phyloP scores from a whole-genome alignment of 2,113 vertebrate genomes.

The Corythornis vintsioides region DNA sequence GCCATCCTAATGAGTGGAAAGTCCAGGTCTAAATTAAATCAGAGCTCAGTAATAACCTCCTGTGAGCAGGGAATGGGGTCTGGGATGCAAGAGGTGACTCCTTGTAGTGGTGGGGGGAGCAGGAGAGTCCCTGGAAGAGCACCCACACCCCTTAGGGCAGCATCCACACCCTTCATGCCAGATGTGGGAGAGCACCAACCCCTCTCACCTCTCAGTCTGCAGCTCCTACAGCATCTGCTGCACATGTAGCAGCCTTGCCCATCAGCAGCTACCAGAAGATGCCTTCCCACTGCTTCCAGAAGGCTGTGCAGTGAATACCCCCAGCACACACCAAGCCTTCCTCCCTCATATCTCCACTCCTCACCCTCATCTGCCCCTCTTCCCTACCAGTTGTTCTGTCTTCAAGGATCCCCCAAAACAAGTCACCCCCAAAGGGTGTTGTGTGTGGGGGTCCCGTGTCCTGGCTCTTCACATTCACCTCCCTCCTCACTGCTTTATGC shows the following conservation, averaged over 20 bases:
- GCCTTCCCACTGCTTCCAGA: rapidly evolving
- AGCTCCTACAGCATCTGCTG: rapidly evolving
- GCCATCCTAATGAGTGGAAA: rapidly evolving
- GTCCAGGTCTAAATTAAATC: background rate
- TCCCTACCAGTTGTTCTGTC: background rate
- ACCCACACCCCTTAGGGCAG: rapidly evolving
- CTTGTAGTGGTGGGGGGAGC: rapidly evolving
- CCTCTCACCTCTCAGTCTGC: background rate
- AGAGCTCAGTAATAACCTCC: background rate
- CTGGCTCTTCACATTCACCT: background rate
- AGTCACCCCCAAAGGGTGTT: too few relatives aligned
- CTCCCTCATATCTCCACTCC: background rate
- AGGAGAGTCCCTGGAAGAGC: background rate
- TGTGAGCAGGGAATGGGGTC: rapidly evolving
- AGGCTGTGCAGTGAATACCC: background rate
- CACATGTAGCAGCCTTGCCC: rapidly evolving
- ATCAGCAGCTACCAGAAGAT: background rate
- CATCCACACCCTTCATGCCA: background rate
- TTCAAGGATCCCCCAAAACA: rapidly evolving
- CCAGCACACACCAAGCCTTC: background rate
- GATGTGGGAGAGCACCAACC: background rate
- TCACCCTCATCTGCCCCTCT: rapidly evolving
- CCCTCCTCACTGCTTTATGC: background rate
- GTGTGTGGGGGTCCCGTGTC: rapidly evolving
- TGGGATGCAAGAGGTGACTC: rapidly evolving